Evolutionary conservation across 2,888 invertebrate genomes (phyloP).

Genomic region (Chalcis sispes): DNA sequence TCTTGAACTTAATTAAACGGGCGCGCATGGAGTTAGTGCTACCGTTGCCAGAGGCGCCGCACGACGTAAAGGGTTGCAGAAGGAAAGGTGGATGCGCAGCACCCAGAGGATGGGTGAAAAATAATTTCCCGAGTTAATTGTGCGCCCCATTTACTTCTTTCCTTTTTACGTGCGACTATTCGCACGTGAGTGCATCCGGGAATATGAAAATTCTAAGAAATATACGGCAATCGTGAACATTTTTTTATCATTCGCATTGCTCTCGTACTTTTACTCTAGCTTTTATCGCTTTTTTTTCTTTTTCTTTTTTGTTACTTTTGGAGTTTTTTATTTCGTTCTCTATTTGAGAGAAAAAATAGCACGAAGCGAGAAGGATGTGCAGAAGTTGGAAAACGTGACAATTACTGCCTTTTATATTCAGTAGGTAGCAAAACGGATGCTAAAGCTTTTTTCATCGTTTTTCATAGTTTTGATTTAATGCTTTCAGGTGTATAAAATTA

Average conservation of each 20-base stretch:
- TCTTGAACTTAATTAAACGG: conserved; percentile 71
- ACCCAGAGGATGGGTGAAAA: conserved; percentile 60
- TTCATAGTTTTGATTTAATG: neutral
- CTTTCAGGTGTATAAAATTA: neutral
- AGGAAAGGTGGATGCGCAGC: neutral
- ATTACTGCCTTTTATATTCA: neutral
- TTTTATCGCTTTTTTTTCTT: neutral
- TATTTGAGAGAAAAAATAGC: neutral
- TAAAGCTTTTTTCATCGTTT: neutral
- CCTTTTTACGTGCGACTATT: conserved; percentile 53
- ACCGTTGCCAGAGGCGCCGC: conserved; percentile 44
- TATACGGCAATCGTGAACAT: conserved; percentile 49
- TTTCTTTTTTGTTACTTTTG: neutral
- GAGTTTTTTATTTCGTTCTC: too few species aligned
- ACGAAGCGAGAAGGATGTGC: neutral
- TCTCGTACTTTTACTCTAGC: neutral
- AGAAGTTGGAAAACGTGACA: conserved; percentile 17
- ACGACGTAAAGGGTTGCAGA: conserved; percentile 34
- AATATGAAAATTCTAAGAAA: conserved; percentile 58
- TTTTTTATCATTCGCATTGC: conserved; percentile 9
- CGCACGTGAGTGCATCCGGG: conserved; percentile 54
- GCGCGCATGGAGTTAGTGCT: conserved; percentile 39
- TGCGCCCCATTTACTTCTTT: conserved; percentile 58
- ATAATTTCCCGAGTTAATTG: conserved; percentile 71
- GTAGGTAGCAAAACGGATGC: neutral